A percentile compares a stretch with the other conserved stretches of the same genome.
These are phyloP conservation scores for Oreochromis grahami DNA, from an alignment of 2,797 vertebrate genomes.

Conservation along the genomic window DNA sequence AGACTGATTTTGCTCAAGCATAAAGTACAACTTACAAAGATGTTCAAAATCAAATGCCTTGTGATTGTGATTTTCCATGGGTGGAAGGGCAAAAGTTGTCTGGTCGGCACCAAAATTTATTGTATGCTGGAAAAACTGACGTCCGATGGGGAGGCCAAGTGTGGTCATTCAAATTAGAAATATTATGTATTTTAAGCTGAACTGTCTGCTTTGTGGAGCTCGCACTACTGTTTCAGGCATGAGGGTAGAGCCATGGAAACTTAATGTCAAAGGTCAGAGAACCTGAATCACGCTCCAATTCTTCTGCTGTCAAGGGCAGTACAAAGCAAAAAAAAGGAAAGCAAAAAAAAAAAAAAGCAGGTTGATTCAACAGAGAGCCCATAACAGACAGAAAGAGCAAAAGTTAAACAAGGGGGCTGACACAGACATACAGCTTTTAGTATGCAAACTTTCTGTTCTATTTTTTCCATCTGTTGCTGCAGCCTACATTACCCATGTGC, in stretches of 20 bases:
- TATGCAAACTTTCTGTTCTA: background rate
- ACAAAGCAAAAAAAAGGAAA: background rate
- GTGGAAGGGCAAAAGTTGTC: background rate
- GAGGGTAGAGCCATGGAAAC: slow-evolving; percentile 24
- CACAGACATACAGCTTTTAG: background rate
- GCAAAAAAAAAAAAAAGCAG: background rate
- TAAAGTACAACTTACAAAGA: background rate
- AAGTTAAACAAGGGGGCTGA: background rate
- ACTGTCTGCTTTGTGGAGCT: background rate
- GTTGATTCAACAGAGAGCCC: background rate
- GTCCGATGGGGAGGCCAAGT: background rate
- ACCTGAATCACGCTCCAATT: slow-evolving; percentile 24
- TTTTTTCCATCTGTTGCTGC: background rate
- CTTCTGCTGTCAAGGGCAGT: slow-evolving; percentile 16
- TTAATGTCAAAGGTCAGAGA: slow-evolving; percentile 24
- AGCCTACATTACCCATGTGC: slow-evolving; percentile 49
- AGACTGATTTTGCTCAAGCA: too few relatives aligned
- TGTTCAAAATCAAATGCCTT: background rate
- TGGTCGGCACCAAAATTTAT: background rate
- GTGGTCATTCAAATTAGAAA: background rate
- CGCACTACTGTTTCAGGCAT: slow-evolving; percentile 5
- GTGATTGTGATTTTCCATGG: background rate
- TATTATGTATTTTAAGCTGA: background rate
- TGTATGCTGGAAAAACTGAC: background rate
- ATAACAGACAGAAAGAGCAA: background rate